These are phyloP conservation scores for Dipodomys ordii DNA, from an alignment of 2,113 vertebrate species.

Conservation along the genomic window DNA sequence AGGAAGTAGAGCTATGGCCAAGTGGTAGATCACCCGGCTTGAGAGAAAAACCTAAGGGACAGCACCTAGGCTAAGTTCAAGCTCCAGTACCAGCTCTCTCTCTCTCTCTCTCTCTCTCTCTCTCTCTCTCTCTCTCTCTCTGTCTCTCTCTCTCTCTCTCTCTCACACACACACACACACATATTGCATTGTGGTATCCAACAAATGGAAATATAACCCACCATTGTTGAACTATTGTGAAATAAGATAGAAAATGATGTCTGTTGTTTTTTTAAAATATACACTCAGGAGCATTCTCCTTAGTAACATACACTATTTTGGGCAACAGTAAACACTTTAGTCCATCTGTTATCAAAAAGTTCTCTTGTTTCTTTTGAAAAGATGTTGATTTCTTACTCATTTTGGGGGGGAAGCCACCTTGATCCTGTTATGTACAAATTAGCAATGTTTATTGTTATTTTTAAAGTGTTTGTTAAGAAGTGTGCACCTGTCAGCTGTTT, in stretches of 20 bases:
- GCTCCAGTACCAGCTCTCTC: neutral
- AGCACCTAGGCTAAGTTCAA: too few relatives aligned
- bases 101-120: too few relatives aligned
- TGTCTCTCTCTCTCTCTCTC: too few relatives aligned
- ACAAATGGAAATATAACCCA: neutral
- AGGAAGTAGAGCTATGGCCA: too few relatives aligned
- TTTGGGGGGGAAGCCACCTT: conserved; percentile 11
- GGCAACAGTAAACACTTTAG: conserved; percentile 5
- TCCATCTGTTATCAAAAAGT: conserved; percentile 6
- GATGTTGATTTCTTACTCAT: conserved; percentile 7
- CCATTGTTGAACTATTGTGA: neutral
- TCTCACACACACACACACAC: too few relatives aligned
- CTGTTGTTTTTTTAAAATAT: neutral
- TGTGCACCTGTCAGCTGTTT: neutral
- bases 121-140: too few relatives aligned
- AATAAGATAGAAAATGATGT: neutral
- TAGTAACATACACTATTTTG: neutral
- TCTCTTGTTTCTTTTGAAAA: conserved; percentile 46
- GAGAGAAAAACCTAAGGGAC: too few relatives aligned
- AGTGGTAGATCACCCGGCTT: too few relatives aligned
- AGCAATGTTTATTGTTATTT: neutral
- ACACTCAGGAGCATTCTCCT: neutral
- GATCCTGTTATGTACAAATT: conserved; percentile 20
- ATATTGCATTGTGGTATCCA: neutral
- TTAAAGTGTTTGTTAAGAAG: neutral